Percentiles rank a stretch among this genome's conserved stretches.
These are phyloP conservation scores for Pseudochaenichthys georgianus DNA, from an alignment of 2,797 vertebrate genomes.

Conservation along the genomic window DNA sequence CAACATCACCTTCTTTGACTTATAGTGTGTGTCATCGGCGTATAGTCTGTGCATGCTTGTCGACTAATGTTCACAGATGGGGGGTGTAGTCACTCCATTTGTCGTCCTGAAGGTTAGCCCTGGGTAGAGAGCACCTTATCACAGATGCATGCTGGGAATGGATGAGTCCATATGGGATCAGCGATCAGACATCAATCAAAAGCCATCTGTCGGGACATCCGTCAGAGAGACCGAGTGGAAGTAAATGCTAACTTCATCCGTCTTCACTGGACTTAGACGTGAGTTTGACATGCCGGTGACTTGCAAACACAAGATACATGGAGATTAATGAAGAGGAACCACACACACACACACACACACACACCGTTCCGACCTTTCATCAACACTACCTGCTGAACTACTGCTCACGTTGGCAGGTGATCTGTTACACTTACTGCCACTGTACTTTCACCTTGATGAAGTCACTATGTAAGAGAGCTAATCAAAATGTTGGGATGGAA, in stretches of 20 bases:
- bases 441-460: slow-evolving; percentile 37
- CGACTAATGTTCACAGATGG: not conserved
- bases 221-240: slow-evolving; percentile 52
- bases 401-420: slow-evolving; percentile 35
- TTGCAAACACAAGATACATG: slow-evolving; percentile 28
- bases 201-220: slow-evolving; percentile 9
- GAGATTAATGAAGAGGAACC: slow-evolving; percentile 22
- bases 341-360: not conserved
- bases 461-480: not conserved
- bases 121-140: not conserved
- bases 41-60: not conserved
- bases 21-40: no score
- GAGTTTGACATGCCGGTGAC: slow-evolving; percentile 5
- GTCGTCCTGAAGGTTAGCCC: slow-evolving; percentile 4
- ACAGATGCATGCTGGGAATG: not conserved
- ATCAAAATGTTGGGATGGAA: not conserved
- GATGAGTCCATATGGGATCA: slow-evolving; percentile 31
- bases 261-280: slow-evolving; percentile 45
- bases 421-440: slow-evolving; percentile 33
- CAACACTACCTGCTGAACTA: not conserved
- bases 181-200: slow-evolving; percentile 51
- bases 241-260: slow-evolving; percentile 39
- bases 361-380: not conserved
- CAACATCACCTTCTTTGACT: not conserved
- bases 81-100: not conserved